Evolutionary conservation across 2,113 vertebrate species (phyloP), one percentile per base, ranked within the genome.

Genomic region (Tenebrosternarchus preto): DNA sequence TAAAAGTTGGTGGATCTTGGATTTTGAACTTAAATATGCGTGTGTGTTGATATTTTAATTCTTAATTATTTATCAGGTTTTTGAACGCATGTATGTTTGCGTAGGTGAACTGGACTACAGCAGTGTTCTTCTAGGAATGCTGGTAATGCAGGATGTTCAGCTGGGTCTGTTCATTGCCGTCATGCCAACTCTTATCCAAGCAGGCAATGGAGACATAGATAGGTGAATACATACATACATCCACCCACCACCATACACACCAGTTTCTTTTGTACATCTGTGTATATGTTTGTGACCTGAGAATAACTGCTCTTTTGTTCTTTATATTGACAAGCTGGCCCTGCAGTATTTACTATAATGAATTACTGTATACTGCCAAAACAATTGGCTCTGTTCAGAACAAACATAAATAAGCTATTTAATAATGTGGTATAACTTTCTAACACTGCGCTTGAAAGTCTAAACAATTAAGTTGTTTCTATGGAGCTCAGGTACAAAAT

Each of bases 91-190:
- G 24, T 75, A 17, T 80, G 29, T 77, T 78, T 17, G 29, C 73
- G 43, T 61, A 99, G 98, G 95, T 22, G 98, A 98, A 24, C 86
- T 94, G 53, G 98, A 99, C 83, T 96, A 98, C 88, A 96, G 98
- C 70, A 95, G 95, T 0, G 94, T 99, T 83, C 91, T 99, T 0
- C 94, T 99, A 5, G 96, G 97, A 46, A 96, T 98, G 95, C 88
- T 99, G 67, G 96, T 99, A 78, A 96, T 95, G 93, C 98, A 99
- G 85, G 97, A 99, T 57, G 97, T 99, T 81, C 97, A 99, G 90
- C 94, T 99, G 22, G 95, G 97, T 5, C 91, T 99, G 43, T 95
- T 99, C 86, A 95, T 99, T 0, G 98, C 98, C 0, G 85, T 94
- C 80, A 94, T 99, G 96, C 97, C 98, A 5, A 96, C 95, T 0